Percentiles rank a stretch among this genome's conserved stretches.
Conservation (phyloP, 2,113 vertebrate genomes). For the Oreamnos americanus region DNA sequence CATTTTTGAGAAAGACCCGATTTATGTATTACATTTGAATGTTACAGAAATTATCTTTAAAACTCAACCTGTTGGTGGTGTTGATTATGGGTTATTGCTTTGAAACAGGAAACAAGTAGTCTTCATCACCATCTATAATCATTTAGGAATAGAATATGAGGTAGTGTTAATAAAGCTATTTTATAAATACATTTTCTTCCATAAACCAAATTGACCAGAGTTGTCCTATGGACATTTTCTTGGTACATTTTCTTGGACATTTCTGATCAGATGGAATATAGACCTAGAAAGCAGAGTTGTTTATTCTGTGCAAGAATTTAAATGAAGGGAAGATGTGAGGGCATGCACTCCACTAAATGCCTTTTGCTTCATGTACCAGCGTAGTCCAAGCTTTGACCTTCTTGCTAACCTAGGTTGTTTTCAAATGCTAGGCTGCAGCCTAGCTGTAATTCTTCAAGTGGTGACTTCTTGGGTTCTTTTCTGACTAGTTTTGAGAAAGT, state of each 20-base stretch:
- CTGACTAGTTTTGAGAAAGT: background rate
- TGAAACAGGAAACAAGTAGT: background rate
- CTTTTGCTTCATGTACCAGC: background rate
- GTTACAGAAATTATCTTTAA: background rate
- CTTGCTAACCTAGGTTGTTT: conserved; percentile 12
- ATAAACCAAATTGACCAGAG: conserved; percentile 4
- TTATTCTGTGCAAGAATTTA: conserved; percentile 27
- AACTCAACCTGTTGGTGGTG: background rate
- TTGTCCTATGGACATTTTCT: conserved; percentile 34
- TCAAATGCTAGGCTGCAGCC: background rate
- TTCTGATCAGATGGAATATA: conserved; percentile 38
- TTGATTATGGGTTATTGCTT: conserved; percentile 27
- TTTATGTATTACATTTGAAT: conserved; percentile 22
- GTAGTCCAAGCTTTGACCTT: background rate
- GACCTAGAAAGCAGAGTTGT: background rate
- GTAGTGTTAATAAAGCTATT: background rate
- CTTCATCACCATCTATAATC: background rate
- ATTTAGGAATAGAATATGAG: background rate
- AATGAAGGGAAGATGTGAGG: conserved; percentile 28
- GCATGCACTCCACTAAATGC: background rate
- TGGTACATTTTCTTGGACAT: background rate
- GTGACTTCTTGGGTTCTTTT: conserved; percentile 5
- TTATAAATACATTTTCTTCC: conserved; percentile 13
- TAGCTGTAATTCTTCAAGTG: background rate
- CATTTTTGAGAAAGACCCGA: background rate